Evolutionary conservation across 2,797 vertebrate genomes (phyloP), one percentile per base, ranked within the genome.

Genomic region (Myotis myotis): DNA sequence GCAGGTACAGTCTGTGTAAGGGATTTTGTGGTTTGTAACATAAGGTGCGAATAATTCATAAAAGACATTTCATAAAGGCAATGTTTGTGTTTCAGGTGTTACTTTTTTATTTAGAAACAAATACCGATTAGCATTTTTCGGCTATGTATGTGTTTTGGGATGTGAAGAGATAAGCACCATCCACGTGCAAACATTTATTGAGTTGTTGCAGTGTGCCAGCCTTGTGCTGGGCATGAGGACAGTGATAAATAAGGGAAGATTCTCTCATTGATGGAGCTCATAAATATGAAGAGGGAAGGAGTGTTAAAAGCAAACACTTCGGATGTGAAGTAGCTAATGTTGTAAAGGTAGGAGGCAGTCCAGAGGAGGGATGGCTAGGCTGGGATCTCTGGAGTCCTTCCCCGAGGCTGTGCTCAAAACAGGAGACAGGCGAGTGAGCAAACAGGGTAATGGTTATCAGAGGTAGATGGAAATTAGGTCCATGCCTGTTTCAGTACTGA

Each of bases 31-130:
- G 51, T 81, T 60, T 95, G n/a, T 81, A 36, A 41, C 49, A 6
- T 51, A 57, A 79, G 6, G 15, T 89, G 36, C 81, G 33, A 70
- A 79, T 70, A 87, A 87, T 70, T 94, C 68, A 72, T 89, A 84
- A 89, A 57, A 57, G 33, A 47, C 64, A 64, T 76, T 57, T 81
- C 49, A 23, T 81, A 9, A 66, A 87, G n/a, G 17, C 74, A 75
- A n/a, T 78, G 22, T 64, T 1, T 53, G 30, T 75, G 51, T 96
- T 88, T 89, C 75, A 78, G 28, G 28, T 60, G 23, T 41, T 76
- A 19, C 12, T 53, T 17, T 93, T 89, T 94, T 51, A 76, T 91
- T 89, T 96, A 78, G 41, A 92, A 90, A 70, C 15, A 62, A 87
- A 84, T 74, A 36, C 28, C 2, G 4, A 75, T 80, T 44, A 30